These are phyloP conservation scores for Pteria penguin DNA, from an alignment of 2,888 invertebrate genomes.

Conservation along the genomic window DNA sequence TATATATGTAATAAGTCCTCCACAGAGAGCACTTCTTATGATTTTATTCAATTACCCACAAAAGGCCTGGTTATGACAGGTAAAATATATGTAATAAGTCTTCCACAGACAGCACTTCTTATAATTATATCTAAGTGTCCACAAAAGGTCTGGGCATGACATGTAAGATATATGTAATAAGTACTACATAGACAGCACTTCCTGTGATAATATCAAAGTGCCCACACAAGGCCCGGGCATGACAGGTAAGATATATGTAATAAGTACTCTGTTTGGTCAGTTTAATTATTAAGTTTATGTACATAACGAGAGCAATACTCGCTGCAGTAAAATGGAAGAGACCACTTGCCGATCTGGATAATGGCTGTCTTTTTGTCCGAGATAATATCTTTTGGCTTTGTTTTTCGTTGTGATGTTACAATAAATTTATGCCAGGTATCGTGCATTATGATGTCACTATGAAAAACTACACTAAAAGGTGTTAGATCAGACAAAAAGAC, in stretches of 20 bases:
- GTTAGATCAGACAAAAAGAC: too few species aligned
- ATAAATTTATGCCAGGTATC: too few species aligned
- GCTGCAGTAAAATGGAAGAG: too few species aligned
- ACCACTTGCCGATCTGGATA: too few species aligned
- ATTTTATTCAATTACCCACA: constrained; percentile 28
- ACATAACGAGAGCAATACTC: too few species aligned
- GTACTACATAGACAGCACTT: constrained; percentile 21
- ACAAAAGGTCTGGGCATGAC: constrained; percentile 11
- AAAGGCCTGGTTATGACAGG: not conserved
- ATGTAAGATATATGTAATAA: constrained; percentile 10
- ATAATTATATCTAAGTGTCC: constrained; percentile 26
- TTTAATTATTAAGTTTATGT: too few species aligned
- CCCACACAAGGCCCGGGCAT: constrained; percentile 11
- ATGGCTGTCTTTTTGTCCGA: too few species aligned
- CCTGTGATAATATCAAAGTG: constrained; percentile 22
- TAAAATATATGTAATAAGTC: constrained; percentile 27
- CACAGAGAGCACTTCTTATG: not conserved
- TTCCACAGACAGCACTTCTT: constrained; percentile 4
- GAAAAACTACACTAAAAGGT: too few species aligned
- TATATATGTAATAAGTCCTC: constrained; percentile 27
- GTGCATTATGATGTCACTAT: too few species aligned
- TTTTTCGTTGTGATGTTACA: too few species aligned
- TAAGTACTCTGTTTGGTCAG: constrained; percentile 22
- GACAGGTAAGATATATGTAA: not conserved
- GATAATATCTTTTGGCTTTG: too few species aligned